Percentiles rank a stretch among this genome's conserved stretches.
Conservation (phyloP, 2,888 invertebrate genomes). For the Dryocosmus kuriphilus region DNA sequence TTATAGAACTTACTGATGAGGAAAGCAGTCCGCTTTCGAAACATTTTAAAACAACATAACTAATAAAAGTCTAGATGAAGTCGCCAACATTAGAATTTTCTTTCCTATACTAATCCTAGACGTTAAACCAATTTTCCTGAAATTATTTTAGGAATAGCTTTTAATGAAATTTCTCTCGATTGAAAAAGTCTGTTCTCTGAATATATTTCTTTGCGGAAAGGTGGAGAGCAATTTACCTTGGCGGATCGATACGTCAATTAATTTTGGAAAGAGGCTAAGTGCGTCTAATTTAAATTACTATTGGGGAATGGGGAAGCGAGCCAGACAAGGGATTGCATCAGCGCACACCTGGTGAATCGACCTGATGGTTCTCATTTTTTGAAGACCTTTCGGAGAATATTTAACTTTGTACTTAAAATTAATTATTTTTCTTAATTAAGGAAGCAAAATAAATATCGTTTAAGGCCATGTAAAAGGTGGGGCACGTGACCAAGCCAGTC, state of each 20-base stretch:
- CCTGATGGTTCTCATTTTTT: constrained; percentile 21
- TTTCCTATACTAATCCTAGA: too few relatives aligned
- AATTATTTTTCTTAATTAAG: not conserved
- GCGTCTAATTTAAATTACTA: constrained; percentile 62
- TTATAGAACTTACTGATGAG: too few relatives aligned
- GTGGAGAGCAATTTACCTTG: constrained; percentile 10
- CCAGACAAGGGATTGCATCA: constrained; percentile 25
- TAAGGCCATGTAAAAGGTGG: too few relatives aligned
- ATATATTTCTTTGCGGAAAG: not conserved
- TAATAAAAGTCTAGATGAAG: too few relatives aligned
- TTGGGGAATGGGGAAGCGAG: constrained; percentile 50
- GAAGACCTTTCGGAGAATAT: not conserved
- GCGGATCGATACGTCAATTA: constrained; percentile 67
- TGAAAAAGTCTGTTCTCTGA: constrained; percentile 7
- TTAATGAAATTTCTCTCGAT: not conserved
- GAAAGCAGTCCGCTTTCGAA: too few relatives aligned
- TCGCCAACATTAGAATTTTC: too few relatives aligned
- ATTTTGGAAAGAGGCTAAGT: constrained; percentile 67
- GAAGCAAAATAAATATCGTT: not conserved
- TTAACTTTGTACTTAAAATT: not conserved
- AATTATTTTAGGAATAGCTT: too few relatives aligned
- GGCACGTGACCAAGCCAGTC: too few relatives aligned
- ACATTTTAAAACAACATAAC: too few relatives aligned
- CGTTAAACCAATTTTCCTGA: too few relatives aligned
- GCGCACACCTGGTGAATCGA: constrained; percentile 52